Evolutionary conservation across 2,113 vertebrate genomes (phyloP).

Genomic region (Lates calcarifer): DNA sequence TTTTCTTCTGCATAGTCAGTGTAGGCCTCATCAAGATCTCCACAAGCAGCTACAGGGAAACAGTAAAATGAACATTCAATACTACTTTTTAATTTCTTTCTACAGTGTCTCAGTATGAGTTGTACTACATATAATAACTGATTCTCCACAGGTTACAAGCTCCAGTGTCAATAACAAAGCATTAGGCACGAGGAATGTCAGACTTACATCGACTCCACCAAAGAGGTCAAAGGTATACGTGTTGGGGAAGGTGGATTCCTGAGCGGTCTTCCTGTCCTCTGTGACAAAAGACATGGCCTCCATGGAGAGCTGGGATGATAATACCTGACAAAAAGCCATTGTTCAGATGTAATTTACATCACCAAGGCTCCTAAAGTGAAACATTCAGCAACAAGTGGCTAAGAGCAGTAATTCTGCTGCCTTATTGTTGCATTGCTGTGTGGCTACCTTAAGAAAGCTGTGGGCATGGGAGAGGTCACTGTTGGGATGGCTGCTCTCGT

Average conservation of each 20-base stretch:
- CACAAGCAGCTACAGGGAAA: constrained; percentile 90
- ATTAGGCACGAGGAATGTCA: not conserved
- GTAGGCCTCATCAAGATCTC: constrained; percentile 99
- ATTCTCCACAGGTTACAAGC: not conserved
- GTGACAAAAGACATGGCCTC: constrained; percentile 99
- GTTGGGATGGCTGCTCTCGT: constrained; percentile 94
- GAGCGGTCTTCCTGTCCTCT: constrained; percentile 93
- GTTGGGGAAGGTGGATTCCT: constrained; percentile 95
- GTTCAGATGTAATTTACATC: not conserved
- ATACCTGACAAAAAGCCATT: constrained; percentile 84
- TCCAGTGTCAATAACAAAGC: not conserved
- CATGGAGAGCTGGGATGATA: constrained; percentile 96
- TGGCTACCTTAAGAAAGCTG: constrained; percentile 93
- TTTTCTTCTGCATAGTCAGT: constrained; percentile 94
- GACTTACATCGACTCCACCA: constrained; percentile 97
- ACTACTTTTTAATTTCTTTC: not conserved
- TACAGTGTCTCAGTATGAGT: not conserved
- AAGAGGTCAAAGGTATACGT: constrained; percentile 98
- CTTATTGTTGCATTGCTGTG: too few relatives aligned
- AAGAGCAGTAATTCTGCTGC: not conserved
- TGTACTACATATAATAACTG: not conserved
- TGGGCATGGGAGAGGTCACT: constrained; percentile 94
- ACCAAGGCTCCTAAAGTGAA: not conserved
- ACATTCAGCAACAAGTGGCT: not conserved
- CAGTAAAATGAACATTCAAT: not conserved